phyloP scores from a whole-genome alignment of 2,888 invertebrate genomes.

The Apamea monoglypha region DNA sequence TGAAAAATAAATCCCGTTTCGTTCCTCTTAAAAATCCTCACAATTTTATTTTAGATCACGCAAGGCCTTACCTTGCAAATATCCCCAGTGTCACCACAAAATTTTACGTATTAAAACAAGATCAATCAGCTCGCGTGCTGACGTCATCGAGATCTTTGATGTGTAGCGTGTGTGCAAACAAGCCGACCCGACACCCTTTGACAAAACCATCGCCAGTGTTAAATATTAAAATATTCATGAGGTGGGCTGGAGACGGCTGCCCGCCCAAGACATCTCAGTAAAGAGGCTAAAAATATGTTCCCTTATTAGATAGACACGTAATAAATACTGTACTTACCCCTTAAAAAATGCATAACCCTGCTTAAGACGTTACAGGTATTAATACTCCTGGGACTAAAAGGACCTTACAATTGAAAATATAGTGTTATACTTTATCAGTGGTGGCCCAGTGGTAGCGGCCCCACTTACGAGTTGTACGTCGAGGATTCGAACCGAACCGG shows the following conservation, averaged over 20 bases:
- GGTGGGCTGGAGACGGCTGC: constrained; percentile 60
- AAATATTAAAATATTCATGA: constrained; percentile 82
- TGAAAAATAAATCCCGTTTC: neutral
- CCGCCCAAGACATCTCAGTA: constrained; percentile 52
- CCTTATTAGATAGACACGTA: constrained; percentile 41
- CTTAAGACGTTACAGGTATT: constrained; percentile 4
- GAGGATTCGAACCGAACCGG: neutral
- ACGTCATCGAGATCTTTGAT: constrained; percentile 64
- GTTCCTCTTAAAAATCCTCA: neutral
- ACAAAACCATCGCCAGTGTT: constrained; percentile 63
- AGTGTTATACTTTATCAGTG: neutral
- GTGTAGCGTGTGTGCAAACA: constrained; percentile 63
- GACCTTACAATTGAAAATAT: neutral
- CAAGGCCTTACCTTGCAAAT: constrained; percentile 9
- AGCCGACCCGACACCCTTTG: constrained; percentile 68
- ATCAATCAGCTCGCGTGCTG: constrained; percentile 44
- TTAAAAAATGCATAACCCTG: constrained; percentile 27
- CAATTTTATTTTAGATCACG: neutral
- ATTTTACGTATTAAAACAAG: constrained; percentile 20
- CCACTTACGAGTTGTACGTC: too few species aligned
- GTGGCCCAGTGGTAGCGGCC: neutral
- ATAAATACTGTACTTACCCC: constrained; percentile 25
- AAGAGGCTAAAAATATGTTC: constrained; percentile 62
- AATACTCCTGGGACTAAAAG: constrained; percentile 10
- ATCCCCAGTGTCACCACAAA: neutral